Evolutionary conservation across 2,888 invertebrate genomes (phyloP).

Genomic region (Physocephala rufipes): DNA sequence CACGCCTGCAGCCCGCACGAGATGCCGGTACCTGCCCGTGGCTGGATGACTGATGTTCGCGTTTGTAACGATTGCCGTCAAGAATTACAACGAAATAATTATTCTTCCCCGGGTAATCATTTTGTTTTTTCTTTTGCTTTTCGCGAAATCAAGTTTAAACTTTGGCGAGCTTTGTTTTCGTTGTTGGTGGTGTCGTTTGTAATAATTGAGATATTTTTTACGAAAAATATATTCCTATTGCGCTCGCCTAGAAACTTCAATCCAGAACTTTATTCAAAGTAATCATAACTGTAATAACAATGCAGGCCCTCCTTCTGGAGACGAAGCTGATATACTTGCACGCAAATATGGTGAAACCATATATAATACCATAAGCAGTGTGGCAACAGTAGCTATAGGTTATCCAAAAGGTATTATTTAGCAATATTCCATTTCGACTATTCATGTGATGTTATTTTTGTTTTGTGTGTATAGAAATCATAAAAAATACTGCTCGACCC

Average conservation of each 20-base stretch:
- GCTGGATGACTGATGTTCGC: constrained; percentile 76
- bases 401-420: constrained; percentile 75
- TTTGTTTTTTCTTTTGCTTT: constrained; percentile 17
- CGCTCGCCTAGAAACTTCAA: constrained; percentile 47
- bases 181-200: constrained; percentile 1
- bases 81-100: constrained; percentile 54
- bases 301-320: constrained; percentile 55
- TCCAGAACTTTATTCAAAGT: constrained; percentile 49
- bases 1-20: constrained; percentile 74
- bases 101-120: constrained; percentile 50
- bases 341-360: constrained; percentile 77
- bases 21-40: constrained; percentile 75
- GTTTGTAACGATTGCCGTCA: constrained; percentile 77
- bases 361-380: constrained; percentile 75
- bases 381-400: constrained; percentile 74
- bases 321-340: constrained; percentile 69
- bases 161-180: not conserved
- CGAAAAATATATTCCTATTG: constrained; percentile 27
- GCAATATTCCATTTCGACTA: not conserved
- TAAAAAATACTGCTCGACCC: constrained; percentile 80
- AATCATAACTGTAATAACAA: constrained; percentile 51
- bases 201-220: too few species aligned
- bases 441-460: not conserved
- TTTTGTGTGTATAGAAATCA: constrained; percentile 66
- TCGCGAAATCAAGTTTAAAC: not conserved